Conservation (phyloP, 2,888 invertebrate species). For the Polydrusus tereticollis region DNA sequence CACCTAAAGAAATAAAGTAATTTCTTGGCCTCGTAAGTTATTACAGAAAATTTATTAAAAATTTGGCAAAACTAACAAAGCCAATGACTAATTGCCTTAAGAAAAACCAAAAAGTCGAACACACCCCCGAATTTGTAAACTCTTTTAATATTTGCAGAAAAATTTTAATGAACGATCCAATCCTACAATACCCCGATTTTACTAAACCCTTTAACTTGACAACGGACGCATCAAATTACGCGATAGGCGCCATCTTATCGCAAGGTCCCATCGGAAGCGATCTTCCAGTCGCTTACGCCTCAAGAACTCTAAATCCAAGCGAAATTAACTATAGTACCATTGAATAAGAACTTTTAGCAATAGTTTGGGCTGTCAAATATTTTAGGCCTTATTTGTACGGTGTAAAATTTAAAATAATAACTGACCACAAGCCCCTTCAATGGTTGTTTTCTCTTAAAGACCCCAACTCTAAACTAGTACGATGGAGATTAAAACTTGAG, state of each 20-base stretch:
- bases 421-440: constrained; percentile 52
- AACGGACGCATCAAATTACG: constrained; percentile 32
- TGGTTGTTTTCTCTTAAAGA: constrained; percentile 50
- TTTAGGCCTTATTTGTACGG: constrained; percentile 18
- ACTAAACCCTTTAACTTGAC: constrained; percentile 32
- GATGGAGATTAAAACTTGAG: constrained; percentile 37
- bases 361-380: constrained; percentile 10
- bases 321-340: constrained; percentile 10
- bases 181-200: constrained; percentile 37
- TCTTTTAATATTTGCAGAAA: constrained; percentile 21
- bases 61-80: too few relatives aligned
- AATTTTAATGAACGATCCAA: constrained; percentile 25
- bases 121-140: constrained; percentile 21
- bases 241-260: constrained; percentile 30
- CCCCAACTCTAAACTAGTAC: constrained; percentile 45
- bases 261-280: constrained; percentile 23
- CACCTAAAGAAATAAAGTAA: constrained; percentile 35
- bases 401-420: constrained; percentile 1
- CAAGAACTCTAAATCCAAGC: constrained; percentile 2
- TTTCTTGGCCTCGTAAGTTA: constrained; percentile 33
- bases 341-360: constrained; percentile 11
- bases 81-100: too few relatives aligned
- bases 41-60: too few relatives aligned
- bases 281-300: constrained; percentile 25
- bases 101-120: too few relatives aligned